Base-by-base conservation (phyloP, 2,113 vertebrate genomes). In the Thalassarche chlororhynchos region DNA sequence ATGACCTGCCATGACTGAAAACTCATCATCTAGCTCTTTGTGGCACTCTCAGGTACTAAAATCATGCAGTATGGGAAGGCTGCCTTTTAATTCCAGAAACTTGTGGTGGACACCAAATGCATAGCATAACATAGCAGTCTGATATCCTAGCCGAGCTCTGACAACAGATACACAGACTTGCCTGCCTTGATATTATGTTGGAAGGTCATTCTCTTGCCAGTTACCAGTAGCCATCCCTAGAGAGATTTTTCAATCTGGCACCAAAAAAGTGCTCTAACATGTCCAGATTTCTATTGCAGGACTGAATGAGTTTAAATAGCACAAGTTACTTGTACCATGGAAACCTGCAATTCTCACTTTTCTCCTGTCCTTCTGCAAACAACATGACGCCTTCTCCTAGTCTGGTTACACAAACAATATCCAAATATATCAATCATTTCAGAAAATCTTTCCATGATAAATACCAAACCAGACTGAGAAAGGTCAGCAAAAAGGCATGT, bases 391-490 rank as follows among this genome's bases (percentile, higher is more conserved):
- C 58, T 82, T 80, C 61, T 85, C 78, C 58, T 74, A 7, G 1
- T 38, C 62, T 47, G 20, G 60, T 93, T 77, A 83, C 2, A 9
- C 62, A 93, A 88, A 75, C 38, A 70, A 91, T 96, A 93, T 70
- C 64, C 90, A 95, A 89, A 90, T 19, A 44, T 14, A 86, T 94
- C 92, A 95, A 79, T 97, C 95, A 95, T 66, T 86, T 75, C 79
- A 93, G 58, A 80, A 97, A 83, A 88, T 80, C 54, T 66, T 86
- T 65, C 74, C 26, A 62, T n/a, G 64, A 66, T 90, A 97, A 97
- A 96, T 94, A 95, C 55, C 90, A 97, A 93, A 51, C 29, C 79
- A 81, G n/a, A 69, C 71, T 80, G 64, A 88, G 83, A 97, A 97
- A 97, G 95, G 96, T 95, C 93, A 97, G 32, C 23, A 74, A 76